Percentiles rank a stretch among this genome's conserved stretches.
Evolutionary conservation across 2,797 vertebrate species (phyloP).

Genomic region (Liparis tanakae): DNA sequence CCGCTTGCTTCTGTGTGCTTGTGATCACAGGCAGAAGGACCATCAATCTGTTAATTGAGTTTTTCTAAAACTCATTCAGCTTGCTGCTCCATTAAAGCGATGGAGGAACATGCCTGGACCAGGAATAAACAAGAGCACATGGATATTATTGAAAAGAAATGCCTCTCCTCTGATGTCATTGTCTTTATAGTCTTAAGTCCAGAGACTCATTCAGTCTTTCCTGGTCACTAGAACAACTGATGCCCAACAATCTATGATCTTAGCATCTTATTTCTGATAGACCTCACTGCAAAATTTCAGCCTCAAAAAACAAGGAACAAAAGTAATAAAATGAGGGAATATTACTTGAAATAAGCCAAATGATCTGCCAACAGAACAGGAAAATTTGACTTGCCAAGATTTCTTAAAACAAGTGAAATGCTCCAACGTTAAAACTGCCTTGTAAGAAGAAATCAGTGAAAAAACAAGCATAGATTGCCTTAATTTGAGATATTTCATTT

Average conservation of each 20-base stretch:
- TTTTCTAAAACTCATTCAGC: conserved; percentile 65
- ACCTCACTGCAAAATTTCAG: no score
- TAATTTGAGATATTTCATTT: no score
- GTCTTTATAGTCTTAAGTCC: conserved; percentile 10
- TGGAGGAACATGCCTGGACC: conserved; percentile 41
- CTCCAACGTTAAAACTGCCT: no score
- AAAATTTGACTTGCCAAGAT: no score
- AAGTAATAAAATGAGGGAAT: no score
- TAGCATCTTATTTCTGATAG: not conserved
- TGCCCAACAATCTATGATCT: not conserved
- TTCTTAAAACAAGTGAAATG: no score
- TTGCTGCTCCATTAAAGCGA: conserved; percentile 55
- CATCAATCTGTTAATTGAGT: conserved; percentile 71
- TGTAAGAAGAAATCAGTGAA: no score
- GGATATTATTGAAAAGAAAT: conserved; percentile 55
- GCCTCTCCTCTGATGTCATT: conserved; percentile 41
- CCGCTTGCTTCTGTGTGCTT: conserved; percentile 29
- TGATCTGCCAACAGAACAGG: no score
- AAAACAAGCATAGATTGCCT: no score
- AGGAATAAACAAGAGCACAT: conserved; percentile 58
- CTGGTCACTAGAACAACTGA: conserved; percentile 10
- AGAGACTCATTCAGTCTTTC: conserved; percentile 16
- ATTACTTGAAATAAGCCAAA: no score
- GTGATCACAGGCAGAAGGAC: conserved; percentile 36
- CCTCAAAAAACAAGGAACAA: no score